Conservation (phyloP, 2,113 vertebrate species). For the Mustela lutreola region DNA sequence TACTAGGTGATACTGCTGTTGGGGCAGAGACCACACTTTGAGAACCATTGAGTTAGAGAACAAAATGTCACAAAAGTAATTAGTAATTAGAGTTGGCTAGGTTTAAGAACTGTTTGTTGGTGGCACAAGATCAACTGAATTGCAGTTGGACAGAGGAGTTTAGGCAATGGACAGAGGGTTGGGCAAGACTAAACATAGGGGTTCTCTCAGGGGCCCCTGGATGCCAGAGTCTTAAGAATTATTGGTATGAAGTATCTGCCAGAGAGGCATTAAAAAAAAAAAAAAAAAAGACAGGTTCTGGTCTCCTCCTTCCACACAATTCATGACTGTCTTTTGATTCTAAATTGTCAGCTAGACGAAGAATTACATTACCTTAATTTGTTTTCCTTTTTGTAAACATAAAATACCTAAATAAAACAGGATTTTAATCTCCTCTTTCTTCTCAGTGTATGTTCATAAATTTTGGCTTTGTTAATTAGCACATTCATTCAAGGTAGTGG, state of each 20-base stretch:
- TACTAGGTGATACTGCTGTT: not conserved
- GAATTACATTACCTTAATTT: constrained; percentile 6
- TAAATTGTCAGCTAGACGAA: constrained; percentile 48
- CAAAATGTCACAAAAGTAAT: not conserved
- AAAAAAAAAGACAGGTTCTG: not conserved
- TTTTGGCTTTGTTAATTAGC: constrained; percentile 62
- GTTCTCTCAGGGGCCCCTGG: not conserved
- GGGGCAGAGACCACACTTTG: not conserved
- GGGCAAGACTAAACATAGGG: not conserved
- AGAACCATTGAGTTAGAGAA: not conserved
- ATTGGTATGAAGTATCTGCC: not conserved
- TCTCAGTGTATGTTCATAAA: constrained; percentile 5
- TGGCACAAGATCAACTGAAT: not conserved
- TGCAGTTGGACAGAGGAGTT: not conserved
- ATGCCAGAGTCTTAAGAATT: not conserved
- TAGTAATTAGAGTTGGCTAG: not conserved
- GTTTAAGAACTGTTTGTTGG: not conserved
- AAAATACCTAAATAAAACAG: constrained; percentile 51
- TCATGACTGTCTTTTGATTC: not conserved
- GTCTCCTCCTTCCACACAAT: not conserved
- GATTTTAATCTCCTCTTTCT: constrained; percentile 54
- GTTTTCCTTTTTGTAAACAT: constrained; percentile 11
- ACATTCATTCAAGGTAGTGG: constrained; percentile 63
- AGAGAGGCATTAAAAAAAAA: not conserved
- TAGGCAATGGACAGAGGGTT: not conserved